phyloP scores from a whole-genome alignment of 2,888 invertebrate genomes.

The Micoletzkya japonica region DNA sequence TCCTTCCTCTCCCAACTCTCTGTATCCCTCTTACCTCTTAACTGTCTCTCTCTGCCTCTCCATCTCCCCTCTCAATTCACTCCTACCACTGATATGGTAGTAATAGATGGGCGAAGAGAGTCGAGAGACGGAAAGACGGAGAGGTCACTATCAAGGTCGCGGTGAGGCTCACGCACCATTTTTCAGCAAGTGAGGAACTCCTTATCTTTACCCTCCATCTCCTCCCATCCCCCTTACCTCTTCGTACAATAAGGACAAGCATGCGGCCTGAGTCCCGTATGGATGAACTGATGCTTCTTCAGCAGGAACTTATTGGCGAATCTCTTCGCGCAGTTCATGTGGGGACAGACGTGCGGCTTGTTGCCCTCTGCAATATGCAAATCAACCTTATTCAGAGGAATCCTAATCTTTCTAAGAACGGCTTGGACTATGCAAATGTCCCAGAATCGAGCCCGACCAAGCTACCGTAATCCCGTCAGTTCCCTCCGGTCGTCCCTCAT shows the following conservation, averaged over 20 bases:
- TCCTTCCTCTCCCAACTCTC: neutral
- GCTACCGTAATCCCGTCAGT: no score
- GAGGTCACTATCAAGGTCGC: neutral
- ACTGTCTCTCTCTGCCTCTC: no score
- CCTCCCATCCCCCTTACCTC: slow-evolving; percentile 47
- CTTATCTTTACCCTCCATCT: no score
- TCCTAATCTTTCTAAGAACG: neutral
- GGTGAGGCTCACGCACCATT: neutral
- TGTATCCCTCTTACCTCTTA: neutral
- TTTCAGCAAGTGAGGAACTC: neutral
- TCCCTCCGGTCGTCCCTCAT: no score
- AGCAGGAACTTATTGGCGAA: slow-evolving; percentile 64
- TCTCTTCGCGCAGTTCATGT: slow-evolving; percentile 58
- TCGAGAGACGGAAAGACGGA: neutral
- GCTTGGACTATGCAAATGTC: no score
- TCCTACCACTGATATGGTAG: neutral
- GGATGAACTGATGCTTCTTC: slow-evolving; percentile 64
- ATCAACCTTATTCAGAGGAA: neutral
- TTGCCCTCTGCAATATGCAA: slow-evolving; percentile 35
- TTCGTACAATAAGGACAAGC: slow-evolving; percentile 62
- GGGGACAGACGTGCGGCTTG: slow-evolving; percentile 59
- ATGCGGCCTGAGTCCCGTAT: slow-evolving; percentile 63
- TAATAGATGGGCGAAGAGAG: neutral
- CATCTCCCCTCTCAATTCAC: neutral
- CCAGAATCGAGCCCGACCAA: no score